Evolutionary conservation across 2,113 vertebrate genomes (phyloP), one percentile per base, ranked within the genome.

Genomic region (Chloebia gouldiae): DNA sequence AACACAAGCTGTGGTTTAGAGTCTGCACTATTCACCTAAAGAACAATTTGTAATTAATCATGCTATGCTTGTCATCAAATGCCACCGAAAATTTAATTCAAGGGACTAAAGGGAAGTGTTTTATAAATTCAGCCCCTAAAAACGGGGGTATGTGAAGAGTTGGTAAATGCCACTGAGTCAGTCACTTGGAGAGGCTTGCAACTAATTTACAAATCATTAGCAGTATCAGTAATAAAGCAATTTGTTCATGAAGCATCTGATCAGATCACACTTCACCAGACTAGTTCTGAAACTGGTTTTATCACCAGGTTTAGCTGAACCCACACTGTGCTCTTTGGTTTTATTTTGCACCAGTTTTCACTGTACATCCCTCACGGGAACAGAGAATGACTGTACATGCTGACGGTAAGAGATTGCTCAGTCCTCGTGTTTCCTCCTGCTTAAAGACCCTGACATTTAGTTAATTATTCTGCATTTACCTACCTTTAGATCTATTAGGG

Each of bases 1-100:
- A 95, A 95, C 93, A 95, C 94, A 96, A 95, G 91, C 95, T 96
- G 93, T 87, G 84, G 76, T 80, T 94, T 70, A 51, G 50, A 92
- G 94, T 53, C 54, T 31, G 87, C 91, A 95, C 94, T 90, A 94
- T 96, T 97, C 94, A 97, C 94, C 95, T 96, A 88, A 72, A 86
- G 79, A 95, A 92, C 68, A 77, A 92, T 90, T 82, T 88, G 93
- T 51, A 91, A 92, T 96, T 93, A 96, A 95, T 92, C 88, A 95
- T 47, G 83, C 92, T 44, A 71, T 1, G 17, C 83, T 79, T 86
- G 69, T 86, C 94, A 92, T 63, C 94, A 82, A 96, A 95, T 16
- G 63, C 42, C 63, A 5, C 30, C 7, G 2, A 91, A 94, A 95
- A 91, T 72, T 72, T 69, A 83, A 90, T 75, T 88, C 76, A 42